Base-by-base conservation (phyloP, 2,797 vertebrate species). In the Chaetophractus vellerosus region DNA sequence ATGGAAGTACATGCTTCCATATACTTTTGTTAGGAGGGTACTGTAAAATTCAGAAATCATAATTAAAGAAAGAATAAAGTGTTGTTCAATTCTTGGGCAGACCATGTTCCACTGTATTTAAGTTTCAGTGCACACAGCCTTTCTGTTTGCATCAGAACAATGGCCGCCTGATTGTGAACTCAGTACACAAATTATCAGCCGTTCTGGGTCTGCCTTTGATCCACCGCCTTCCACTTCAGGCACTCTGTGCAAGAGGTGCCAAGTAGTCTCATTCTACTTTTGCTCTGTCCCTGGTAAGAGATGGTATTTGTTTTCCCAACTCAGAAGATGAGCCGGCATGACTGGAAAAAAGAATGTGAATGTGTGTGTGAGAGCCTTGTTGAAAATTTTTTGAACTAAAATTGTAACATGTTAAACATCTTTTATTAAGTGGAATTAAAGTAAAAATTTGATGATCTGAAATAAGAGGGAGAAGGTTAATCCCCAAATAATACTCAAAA, bases 201-300 rank as follows among this genome's bases (percentile, higher is more conserved):
- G 1, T 72, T 63, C 69, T 2, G 7, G 36, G 41, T 82, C 87
- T 89, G 80, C 28, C 66, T 93, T 95, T 95, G 90, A 94, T 92
- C 78, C 85, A 83, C 36, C 64, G 78, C 41, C 91, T 96, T 86
- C 59, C 50, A 84, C 94, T 87, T 86, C 50, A 90, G 80, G 76
- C 55, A 57, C 68, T 95, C 80, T 82, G 55, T 2, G 12, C 26
- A 28, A 59, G 33, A 31, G 36, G 75, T 90, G 41, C 83, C 91
- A 89, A 83, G 63, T 36, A 94, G 52, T 91, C 96, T 88, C 92
- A 95, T 96, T 93, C 93, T 87, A 41, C 90, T 96, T 96, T 91
- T 93, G 33, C 71, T 52, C 11, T 95, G 84, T 93, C 52, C 50
- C 83, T 86, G 55, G 57, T 71, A 91, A 91, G 82, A 96, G 82